Conservation (phyloP, 2,888 invertebrate genomes). For the Clusia tigrina region DNA sequence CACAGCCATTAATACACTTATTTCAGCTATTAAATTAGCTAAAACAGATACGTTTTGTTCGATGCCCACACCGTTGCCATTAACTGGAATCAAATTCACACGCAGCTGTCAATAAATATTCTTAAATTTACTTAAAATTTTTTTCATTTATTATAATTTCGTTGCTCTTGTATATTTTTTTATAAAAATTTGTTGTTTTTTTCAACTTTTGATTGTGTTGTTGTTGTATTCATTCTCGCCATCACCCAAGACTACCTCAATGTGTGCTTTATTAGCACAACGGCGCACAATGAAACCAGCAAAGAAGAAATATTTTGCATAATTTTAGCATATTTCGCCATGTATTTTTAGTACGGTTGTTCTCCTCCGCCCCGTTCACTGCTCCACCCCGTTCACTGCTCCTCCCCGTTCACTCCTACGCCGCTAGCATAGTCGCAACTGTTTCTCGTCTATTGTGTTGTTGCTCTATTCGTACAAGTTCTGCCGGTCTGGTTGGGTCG, state of each 20-base stretch:
- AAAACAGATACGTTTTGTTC: neutral
- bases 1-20: too few relatives aligned
- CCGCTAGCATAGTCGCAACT: neutral
- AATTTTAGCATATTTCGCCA: neutral
- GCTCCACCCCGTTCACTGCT: neutral
- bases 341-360: too few relatives aligned
- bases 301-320: neutral
- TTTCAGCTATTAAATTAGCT: too few relatives aligned
- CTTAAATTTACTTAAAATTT: neutral
- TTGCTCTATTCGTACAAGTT: too few relatives aligned
- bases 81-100: too few relatives aligned
- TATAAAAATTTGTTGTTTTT: neutral
- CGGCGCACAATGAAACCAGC: neutral
- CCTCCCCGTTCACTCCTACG: neutral
- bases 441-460: too few relatives aligned
- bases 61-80: neutral
- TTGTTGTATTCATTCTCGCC: too few relatives aligned
- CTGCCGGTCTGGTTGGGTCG: too few relatives aligned
- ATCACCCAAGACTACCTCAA: neutral
- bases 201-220: too few relatives aligned
- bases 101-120: constrained; percentile 1
- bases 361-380: too few relatives aligned
- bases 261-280: neutral
- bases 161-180: neutral
- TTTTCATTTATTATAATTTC: too few relatives aligned